phyloP scores from a whole-genome alignment of 2,113 vertebrate genomes.

The Ahaetulla prasina region DNA sequence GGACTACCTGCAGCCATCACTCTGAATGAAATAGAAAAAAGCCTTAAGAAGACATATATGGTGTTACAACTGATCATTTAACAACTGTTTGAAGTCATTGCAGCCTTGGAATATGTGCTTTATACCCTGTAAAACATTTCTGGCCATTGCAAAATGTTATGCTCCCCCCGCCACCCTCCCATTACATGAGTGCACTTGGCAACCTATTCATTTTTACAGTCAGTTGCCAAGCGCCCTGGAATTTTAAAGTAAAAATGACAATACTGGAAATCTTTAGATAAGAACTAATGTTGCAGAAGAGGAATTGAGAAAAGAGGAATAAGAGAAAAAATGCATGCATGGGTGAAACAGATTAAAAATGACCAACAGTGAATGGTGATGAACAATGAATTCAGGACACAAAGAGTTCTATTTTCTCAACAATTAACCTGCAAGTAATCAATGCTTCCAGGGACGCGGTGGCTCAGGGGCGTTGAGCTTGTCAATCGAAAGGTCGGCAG shows the following conservation, averaged over 20 bases:
- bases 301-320: neutral
- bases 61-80: neutral
- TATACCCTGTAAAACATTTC: neutral
- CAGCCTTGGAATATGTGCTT: neutral
- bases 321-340: neutral
- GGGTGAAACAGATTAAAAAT: neutral
- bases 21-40: neutral
- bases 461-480: no score
- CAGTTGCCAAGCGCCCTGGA: neutral
- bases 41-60: neutral
- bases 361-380: neutral
- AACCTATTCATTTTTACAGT: neutral
- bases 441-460: no score
- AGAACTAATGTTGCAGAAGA: neutral
- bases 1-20: no score
- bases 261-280: neutral
- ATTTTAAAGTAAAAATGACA: neutral
- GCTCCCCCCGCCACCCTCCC: neutral
- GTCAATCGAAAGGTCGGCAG: no score
- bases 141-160: neutral
- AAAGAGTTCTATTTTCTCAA: neutral
- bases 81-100: neutral
- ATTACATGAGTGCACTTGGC: neutral
- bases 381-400: neutral
- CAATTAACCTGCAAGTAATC: neutral